Percentiles rank a stretch among this genome's conserved stretches.
phyloP scores from a whole-genome alignment of 2,113 vertebrate genomes.

The Ibidorhyncha struthersii region DNA sequence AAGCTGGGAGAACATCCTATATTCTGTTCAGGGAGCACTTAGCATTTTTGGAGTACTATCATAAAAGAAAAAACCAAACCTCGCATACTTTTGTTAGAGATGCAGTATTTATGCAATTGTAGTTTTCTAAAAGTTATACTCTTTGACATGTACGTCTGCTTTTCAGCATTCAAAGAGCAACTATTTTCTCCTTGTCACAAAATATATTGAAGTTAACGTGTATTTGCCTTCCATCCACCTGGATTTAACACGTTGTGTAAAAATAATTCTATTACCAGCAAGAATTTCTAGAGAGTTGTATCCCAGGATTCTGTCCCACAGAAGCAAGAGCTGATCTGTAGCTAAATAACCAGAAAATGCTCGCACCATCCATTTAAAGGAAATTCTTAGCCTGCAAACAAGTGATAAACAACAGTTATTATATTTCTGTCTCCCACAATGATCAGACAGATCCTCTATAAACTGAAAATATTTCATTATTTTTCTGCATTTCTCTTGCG shows the following conservation, averaged over 20 bases:
- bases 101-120: neutral
- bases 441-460: neutral
- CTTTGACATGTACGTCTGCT: neutral
- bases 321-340: conserved; percentile 94
- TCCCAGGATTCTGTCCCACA: conserved; percentile 96
- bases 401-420: neutral
- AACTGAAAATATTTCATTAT: neutral
- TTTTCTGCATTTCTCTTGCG: neutral
- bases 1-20: neutral
- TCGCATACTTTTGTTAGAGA: neutral
- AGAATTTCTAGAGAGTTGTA: conserved; percentile 94
- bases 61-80: neutral
- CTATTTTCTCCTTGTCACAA: neutral
- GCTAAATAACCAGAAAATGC: conserved; percentile 97
- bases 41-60: neutral
- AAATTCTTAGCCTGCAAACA: conserved; percentile 87
- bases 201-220: neutral
- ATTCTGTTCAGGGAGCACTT: neutral
- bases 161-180: neutral
- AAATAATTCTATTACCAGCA: conserved; percentile 80
- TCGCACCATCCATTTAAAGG: conserved; percentile 98
- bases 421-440: neutral
- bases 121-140: neutral
- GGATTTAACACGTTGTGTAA: neutral
- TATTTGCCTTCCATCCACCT: neutral